Evolutionary conservation across 1,140 invertebrate species (phyloP), one percentile per base, ranked within the genome.

Genomic region (Anastrepha obliqua): DNA sequence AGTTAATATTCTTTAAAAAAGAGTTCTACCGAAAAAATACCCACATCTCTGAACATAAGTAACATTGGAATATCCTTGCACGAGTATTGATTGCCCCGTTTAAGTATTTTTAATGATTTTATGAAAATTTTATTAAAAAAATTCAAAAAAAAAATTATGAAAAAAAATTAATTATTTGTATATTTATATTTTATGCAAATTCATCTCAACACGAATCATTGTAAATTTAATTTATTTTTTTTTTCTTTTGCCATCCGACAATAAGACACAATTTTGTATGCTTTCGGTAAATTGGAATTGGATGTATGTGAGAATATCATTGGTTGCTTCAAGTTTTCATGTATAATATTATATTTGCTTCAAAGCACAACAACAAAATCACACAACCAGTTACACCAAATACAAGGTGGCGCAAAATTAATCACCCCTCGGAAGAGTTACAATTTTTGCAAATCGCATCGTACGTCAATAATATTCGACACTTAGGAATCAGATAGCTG

Each of bases 11-110:
- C 17, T 55, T 58, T 55, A 13, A 55, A 17, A 81, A 7, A 1
- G 64, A 29, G 2, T 29, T 39, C n/a, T 20, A 39, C 64, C 20
- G 64, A 29, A 39, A 39, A 62, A 17, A 5, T 13, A 5, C 4
- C 64, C n/a, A 29, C n/a, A 20, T 15, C n/a, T 55, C 51, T 47
- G 55, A 55, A 81, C n/a, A 81, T 20, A 55, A n/a, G 51, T 81
- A 58, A 9, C 29, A 74, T 42, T 81, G 81, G 55, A 89, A 90
- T 90, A 92, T 93, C 92, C 92, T 93, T 93, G 92, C 92, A 93
- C 92, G 92, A 93, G 92, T 93, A 89, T 90, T 91, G 90, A 90
- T 93, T 90, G 92, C 92, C 92, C 92, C 92, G 91, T 90, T 87
- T 55, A 60, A 62, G 55, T 88, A 58, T 60, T 67, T 87, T 74